phyloP scores from a whole-genome alignment of 2,113 vertebrate species.

The Python bivittatus region DNA sequence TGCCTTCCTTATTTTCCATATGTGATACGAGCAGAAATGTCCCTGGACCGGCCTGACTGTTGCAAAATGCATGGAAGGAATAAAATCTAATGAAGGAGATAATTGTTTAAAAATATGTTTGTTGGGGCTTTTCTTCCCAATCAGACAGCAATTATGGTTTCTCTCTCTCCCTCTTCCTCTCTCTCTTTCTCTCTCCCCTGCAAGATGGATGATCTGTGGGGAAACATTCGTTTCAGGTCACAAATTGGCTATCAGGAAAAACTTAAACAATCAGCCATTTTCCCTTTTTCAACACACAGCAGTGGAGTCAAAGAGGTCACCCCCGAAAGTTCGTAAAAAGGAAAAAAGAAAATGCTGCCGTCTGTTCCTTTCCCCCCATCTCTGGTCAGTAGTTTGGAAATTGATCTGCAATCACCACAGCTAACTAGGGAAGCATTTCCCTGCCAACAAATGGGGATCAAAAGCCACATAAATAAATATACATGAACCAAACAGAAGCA shows the following conservation, averaged over 20 bases:
- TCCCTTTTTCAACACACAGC: constrained; percentile 49
- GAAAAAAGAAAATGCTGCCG: constrained; percentile 49
- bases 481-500: constrained; percentile 76
- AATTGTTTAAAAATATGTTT: background rate
- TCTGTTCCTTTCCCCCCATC: constrained; percentile 49
- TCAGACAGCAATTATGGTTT: background rate
- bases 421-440: constrained; percentile 56
- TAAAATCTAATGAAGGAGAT: constrained; percentile 44
- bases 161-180: background rate
- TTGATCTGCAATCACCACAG: constrained; percentile 56
- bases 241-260: constrained; percentile 57
- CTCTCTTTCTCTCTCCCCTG: background rate
- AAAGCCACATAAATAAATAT: constrained; percentile 78
- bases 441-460: constrained; percentile 67
- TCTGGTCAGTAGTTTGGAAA: constrained; percentile 59
- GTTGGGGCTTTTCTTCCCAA: constrained; percentile 23
- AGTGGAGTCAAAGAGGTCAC: constrained; percentile 56
- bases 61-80: background rate
- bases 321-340: constrained; percentile 42
- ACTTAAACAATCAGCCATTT: constrained; percentile 34
- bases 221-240: constrained; percentile 49
- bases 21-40: background rate
- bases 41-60: background rate
- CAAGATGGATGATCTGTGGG: constrained; percentile 20
- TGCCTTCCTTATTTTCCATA: background rate